These are phyloP conservation scores for Eilema caniola DNA, from an alignment of 2,888 invertebrate genomes.

Conservation along the genomic window DNA sequence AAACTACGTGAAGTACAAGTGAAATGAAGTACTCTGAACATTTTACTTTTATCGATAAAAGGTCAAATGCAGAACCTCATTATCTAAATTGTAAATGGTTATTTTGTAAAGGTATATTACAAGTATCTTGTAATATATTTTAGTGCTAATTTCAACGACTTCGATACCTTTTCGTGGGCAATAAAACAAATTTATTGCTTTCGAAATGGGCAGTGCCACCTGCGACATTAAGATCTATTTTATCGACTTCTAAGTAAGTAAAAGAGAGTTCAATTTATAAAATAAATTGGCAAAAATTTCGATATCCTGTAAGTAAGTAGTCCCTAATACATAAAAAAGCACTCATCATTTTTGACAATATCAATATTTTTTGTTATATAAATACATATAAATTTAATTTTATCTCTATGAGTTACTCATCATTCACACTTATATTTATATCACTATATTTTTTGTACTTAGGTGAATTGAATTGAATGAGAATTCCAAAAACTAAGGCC, in stretches of 20 bases:
- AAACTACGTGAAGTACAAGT: neutral
- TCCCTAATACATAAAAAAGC: neutral
- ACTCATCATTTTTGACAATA: too few relatives aligned
- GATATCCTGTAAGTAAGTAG: neutral
- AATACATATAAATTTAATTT: too few relatives aligned
- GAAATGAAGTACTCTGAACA: neutral
- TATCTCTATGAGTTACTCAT: too few relatives aligned
- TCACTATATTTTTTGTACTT: too few relatives aligned
- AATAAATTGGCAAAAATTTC: neutral
- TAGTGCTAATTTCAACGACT: slow-evolving; percentile 20
- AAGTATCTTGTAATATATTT: slow-evolving; percentile 19
- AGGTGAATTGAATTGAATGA: too few relatives aligned
- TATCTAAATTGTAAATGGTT: neutral
- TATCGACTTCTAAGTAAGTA: slow-evolving; percentile 1
- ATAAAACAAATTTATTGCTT: slow-evolving; percentile 16
- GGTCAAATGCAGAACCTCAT: neutral
- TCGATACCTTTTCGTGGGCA: slow-evolving; percentile 11
- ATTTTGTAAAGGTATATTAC: slow-evolving; percentile 1
- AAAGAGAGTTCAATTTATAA: neutral
- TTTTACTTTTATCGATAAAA: neutral
- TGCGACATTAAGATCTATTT: slow-evolving; percentile 15
- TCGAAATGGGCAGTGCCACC: slow-evolving; percentile 20
- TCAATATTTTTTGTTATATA: too few relatives aligned
- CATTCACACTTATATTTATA: too few relatives aligned
- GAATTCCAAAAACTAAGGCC: too few relatives aligned